These are phyloP conservation scores for Petrolisthes cinctipes DNA, from an alignment of 2,888 invertebrate species.

Conservation along the genomic window DNA sequence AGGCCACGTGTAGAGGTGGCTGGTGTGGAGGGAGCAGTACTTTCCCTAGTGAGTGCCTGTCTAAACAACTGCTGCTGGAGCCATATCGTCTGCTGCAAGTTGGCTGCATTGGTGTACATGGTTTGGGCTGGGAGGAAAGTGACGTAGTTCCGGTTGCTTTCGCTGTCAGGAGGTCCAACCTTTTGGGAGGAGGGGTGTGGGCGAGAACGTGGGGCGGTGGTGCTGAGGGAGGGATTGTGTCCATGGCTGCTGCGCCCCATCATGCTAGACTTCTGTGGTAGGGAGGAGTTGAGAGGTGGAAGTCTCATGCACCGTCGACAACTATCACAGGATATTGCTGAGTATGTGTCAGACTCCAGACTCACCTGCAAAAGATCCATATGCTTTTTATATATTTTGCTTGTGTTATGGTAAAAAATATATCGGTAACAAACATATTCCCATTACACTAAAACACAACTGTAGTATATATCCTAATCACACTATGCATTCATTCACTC, in stretches of 20 bases:
- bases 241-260: constrained; percentile 47
- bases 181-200: constrained; percentile 32
- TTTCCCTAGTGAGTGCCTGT: constrained; percentile 72
- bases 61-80: constrained; percentile 78
- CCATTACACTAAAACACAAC: too few relatives aligned
- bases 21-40: constrained; percentile 66
- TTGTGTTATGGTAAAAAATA: too few relatives aligned
- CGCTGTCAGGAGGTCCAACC: constrained; percentile 22
- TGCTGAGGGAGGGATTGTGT: constrained; percentile 46
- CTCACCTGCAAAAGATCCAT: constrained; percentile 41
- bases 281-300: constrained; percentile 55
- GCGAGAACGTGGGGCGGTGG: constrained; percentile 20
- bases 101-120: constrained; percentile 80
- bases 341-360: constrained; percentile 66
- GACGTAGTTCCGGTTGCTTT: constrained; percentile 65
- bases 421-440: too few relatives aligned
- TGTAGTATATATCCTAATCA: too few relatives aligned
- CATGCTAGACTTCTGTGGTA: constrained; percentile 30
- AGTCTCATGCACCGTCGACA: constrained; percentile 66
- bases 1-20: constrained; percentile 39
- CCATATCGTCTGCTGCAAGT: constrained; percentile 78
- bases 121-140: constrained; percentile 72
- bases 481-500: too few relatives aligned
- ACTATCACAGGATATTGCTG: constrained; percentile 67
- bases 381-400: too few relatives aligned